Base-by-base conservation (phyloP, 2,888 invertebrate genomes). In the Hydropsyche betteni region DNA sequence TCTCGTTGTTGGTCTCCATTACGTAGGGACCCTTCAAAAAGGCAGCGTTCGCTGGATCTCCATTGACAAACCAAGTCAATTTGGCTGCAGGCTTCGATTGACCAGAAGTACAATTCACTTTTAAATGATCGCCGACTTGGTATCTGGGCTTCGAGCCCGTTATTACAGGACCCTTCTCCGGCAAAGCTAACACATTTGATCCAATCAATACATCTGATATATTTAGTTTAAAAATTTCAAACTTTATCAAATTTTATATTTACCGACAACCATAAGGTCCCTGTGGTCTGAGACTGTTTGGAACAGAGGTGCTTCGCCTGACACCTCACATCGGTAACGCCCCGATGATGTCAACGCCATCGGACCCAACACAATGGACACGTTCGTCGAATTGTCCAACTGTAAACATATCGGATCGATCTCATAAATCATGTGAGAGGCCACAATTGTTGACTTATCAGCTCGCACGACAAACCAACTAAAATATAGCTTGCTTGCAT, bases 61-160 rank as follows among this genome's bases (percentile, higher is more conserved):
- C 94, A 85, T 95, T 95, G 85, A 95, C 93, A 88, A 93, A 93
- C 95, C 95, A 95, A 80, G 92, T 91, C 75, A 95, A 90, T 82
- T 91, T 90, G 76, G 94, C 94, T 12, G 94, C 93, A 5, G 95
- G 95, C 82, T 93, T 91, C 64, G 95, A 95, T 80, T 91, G 89
- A 14, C 92, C 92, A 52, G 95, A 94, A 5, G 94, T 94, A 86
- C 95, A 95, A 86, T 94, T 95, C 80, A 95, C 93, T 79, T 91
- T 90, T 50, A 95, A 94, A 69, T 90, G 88, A 83, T 95, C 95
- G 12, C 93, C 93, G 79, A 93, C 90, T 84, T 94, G 93, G 86
- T 95, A 95, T 78, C 94, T 90, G 16, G 92, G 91, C 80, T 91
- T 90, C 44, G 94, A 93, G 53, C 94, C 94, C 7, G 90, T 89